Evolutionary conservation across 2,113 vertebrate species (phyloP).

Genomic region (Sturnira hondurensis): DNA sequence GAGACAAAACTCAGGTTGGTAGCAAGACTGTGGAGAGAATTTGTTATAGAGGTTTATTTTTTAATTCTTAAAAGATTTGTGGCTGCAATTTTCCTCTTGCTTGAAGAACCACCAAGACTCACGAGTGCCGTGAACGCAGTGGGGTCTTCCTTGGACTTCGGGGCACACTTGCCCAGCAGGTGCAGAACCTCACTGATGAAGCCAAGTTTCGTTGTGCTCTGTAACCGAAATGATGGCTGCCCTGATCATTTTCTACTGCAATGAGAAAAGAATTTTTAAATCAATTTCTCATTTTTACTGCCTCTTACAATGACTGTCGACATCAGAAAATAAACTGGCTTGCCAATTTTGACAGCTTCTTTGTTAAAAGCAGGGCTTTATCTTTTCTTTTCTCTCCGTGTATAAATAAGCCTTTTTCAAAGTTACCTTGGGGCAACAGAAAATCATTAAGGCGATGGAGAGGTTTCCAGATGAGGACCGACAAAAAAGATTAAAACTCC

Average conservation of each 20-base stretch:
- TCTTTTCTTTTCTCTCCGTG: conserved; percentile 24
- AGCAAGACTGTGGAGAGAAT: neutral
- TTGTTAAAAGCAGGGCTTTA: conserved; percentile 39
- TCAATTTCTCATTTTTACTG: conserved; percentile 34
- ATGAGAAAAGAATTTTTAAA: conserved; percentile 48
- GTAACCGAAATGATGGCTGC: conserved; percentile 28
- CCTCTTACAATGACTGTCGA: conserved; percentile 32
- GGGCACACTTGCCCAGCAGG: neutral
- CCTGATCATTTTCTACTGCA: conserved; percentile 25
- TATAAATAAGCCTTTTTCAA: conserved; percentile 24
- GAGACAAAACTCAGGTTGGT: neutral
- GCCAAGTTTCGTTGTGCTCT: neutral
- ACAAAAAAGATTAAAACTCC: neutral
- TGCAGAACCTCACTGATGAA: neutral
- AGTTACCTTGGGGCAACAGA: neutral
- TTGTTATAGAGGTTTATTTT: neutral
- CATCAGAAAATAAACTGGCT: conserved; percentile 43
- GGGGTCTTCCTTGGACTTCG: neutral
- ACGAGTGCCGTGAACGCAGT: neutral
- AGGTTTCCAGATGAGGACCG: neutral
- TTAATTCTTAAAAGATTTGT: neutral
- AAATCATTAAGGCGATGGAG: neutral
- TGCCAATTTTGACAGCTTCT: conserved; percentile 30
- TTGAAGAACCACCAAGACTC: neutral
- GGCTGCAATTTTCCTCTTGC: neutral